Evolutionary conservation across 2,888 invertebrate genomes (phyloP).

Genomic region (Andrena haemorrhoa): DNA sequence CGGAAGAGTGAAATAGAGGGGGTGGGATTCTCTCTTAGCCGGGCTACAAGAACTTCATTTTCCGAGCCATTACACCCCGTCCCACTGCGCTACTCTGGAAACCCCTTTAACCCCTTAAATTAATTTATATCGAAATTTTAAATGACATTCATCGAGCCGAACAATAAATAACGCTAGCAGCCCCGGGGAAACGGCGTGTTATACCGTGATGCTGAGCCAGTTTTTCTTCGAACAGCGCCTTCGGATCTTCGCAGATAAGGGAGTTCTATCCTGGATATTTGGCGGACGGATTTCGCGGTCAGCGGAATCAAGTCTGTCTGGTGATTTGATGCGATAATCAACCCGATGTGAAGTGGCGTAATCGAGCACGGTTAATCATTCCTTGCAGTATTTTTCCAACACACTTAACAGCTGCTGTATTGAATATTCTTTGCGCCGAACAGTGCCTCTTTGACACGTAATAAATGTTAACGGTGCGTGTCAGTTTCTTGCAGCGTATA

Average conservation of each 20-base stretch:
- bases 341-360: no score
- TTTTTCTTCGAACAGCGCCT: constrained; percentile 38
- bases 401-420: no score
- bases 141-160: constrained; percentile 82
- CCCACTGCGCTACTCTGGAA: constrained; percentile 74
- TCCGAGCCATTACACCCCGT: constrained; percentile 83
- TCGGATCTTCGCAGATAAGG: no score
- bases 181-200: constrained; percentile 36
- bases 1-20: constrained; percentile 56
- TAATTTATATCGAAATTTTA: constrained; percentile 84
- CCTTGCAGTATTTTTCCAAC: no score
- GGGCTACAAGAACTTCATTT: constrained; percentile 83
- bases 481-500: no score
- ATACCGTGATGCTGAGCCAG: constrained; percentile 10
- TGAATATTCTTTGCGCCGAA: no score
- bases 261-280: neutral
- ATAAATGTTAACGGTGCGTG: no score
- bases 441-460: no score
- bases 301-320: no score
- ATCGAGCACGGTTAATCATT: no score
- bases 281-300: no score
- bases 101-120: constrained; percentile 81
- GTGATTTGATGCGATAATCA: no score
- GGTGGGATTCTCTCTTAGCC: constrained; percentile 74
- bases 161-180: constrained; percentile 78